Percentiles rank a stretch among this genome's conserved stretches.
Conservation (phyloP, 2,113 vertebrate genomes). For the Todiramphus saurophagus region DNA sequence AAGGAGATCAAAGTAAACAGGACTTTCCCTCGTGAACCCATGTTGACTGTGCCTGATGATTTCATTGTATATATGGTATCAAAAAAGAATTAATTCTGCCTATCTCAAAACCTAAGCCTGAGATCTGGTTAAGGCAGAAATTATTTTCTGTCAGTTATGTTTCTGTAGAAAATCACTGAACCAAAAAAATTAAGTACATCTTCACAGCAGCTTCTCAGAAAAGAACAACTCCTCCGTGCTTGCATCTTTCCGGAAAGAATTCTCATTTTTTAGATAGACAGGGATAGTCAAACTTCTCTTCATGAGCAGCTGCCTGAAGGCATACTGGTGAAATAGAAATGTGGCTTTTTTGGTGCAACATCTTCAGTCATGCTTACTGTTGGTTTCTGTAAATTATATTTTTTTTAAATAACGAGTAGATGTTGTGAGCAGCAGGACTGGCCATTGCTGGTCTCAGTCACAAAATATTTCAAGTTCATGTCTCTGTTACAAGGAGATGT, state of each 20-base stretch:
- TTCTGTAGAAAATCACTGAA: background rate
- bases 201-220: background rate
- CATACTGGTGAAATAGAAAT: background rate
- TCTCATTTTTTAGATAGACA: background rate
- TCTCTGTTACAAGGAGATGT: background rate
- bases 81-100: background rate
- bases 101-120: background rate
- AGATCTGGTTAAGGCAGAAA: background rate
- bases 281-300: background rate
- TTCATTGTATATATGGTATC: background rate
- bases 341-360: background rate
- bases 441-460: background rate
- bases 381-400: background rate
- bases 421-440: background rate
- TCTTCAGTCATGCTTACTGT: background rate
- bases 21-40: background rate
- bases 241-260: background rate
- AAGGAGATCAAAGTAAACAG: background rate
- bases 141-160: background rate
- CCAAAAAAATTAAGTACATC: background rate
- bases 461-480: background rate
- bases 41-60: background rate
- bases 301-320: background rate
- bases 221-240: background rate
- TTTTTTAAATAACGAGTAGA: background rate